Base-by-base conservation (phyloP, 2,888 invertebrate species). In the Eupithecia dodoneata region DNA sequence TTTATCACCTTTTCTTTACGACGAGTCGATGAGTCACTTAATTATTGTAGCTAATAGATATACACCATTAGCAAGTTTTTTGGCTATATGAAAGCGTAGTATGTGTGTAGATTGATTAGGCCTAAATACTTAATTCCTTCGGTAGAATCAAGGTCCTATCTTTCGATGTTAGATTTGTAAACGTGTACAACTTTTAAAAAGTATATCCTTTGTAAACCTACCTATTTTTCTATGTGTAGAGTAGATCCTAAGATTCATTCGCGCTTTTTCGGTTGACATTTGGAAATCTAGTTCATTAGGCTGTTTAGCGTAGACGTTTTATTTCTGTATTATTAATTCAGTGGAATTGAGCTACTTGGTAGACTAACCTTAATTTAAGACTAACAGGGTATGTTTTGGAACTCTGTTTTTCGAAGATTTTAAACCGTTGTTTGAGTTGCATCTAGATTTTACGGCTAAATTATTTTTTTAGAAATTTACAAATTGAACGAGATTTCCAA, bases 211-310 rank as follows among this genome's bases (percentile, higher is more conserved):
- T 87, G 85, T 87, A 87, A 70, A 77, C 55, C 65, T 75, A 70
- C 44, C 72, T 88, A 89, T 89, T 90, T 89, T 89, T 90, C 87
- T 89, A 90, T 88, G 83, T 81, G 84, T 89, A 59, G 52, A 18
- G 5, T 86, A 87, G 85, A 78, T 67, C 47, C 75, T 63, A 4
- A 63, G 12, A 63, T 63, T 63, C 18, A 63, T 63, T 30, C 52
- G 45, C 69, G 79, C 75, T 78, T 78, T 65, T 75, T 76, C 59
- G 10, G 71, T 74, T 79, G 82, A 66, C 79, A 71, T 81, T 82
- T 82, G 81, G 81, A 79, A 80, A 82, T 81, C 78, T 76, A 55
- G 75, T 59, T 67, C 65, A 69, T 69, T 71, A 65, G 47, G 10
- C 41, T 52, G 15, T 44, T 76, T 49, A 15, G 41, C 69, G 42